Percentiles rank a stretch among this genome's conserved stretches.
Evolutionary conservation across 2,888 invertebrate species (phyloP).

Genomic region (Amphiduros pacificus): DNA sequence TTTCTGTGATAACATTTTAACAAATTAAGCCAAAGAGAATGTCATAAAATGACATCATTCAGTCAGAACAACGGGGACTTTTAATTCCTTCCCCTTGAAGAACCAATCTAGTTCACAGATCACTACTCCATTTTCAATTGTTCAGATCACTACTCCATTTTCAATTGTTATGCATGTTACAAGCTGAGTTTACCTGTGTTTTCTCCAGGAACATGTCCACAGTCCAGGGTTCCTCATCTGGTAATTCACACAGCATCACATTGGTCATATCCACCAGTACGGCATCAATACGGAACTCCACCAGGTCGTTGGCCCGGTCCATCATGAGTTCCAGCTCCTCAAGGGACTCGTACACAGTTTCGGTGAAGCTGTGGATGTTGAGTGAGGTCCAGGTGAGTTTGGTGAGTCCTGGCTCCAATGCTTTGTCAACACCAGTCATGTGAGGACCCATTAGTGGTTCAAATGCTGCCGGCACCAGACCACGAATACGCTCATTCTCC

Average conservation of each 20-base stretch:
- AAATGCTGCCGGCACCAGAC: slow-evolving; percentile 72
- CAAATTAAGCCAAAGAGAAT: no score
- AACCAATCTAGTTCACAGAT: no score
- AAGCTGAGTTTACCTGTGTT: slow-evolving; percentile 79
- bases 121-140: no score
- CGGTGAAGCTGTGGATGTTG: slow-evolving; percentile 78
- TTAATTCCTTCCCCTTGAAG: no score
- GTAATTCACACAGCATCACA: slow-evolving; percentile 78
- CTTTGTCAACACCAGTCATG: slow-evolving; percentile 59
- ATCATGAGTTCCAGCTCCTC: slow-evolving; percentile 77
- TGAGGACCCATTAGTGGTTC: slow-evolving; percentile 88
- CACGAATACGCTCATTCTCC: slow-evolving; percentile 55
- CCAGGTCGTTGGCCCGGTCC: slow-evolving; percentile 59
- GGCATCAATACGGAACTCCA: slow-evolving; percentile 74
- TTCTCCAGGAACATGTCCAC: slow-evolving; percentile 83
- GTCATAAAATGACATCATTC: no score
- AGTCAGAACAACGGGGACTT: no score
- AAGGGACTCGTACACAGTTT: slow-evolving; percentile 73
- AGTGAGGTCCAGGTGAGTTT: slow-evolving; percentile 85
- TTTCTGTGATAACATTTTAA: no score
- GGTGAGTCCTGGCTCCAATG: slow-evolving; percentile 74
- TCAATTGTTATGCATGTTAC: no score
- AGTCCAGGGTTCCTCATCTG: slow-evolving; percentile 83
- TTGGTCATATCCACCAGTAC: slow-evolving; percentile 85
- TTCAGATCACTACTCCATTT: no score